Conservation (phyloP, 1,140 invertebrate genomes). For the Temnothorax nylanderi region DNA sequence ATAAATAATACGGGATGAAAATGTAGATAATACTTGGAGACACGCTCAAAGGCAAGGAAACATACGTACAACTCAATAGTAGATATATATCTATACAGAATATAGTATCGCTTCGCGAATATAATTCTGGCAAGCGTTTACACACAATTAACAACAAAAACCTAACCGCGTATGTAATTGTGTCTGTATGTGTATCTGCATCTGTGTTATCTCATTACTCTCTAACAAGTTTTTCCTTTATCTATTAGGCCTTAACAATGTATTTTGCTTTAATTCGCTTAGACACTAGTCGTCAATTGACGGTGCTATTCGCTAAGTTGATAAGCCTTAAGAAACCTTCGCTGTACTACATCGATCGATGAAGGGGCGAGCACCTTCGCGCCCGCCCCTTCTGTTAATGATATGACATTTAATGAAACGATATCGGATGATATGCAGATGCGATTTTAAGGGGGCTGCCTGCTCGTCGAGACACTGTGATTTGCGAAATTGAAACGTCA, state of each 20-base stretch:
- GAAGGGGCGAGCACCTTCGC: slow-evolving; percentile 15
- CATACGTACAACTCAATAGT: slow-evolving; percentile 66
- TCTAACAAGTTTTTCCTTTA: slow-evolving; percentile 73
- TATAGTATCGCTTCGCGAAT: slow-evolving; percentile 77
- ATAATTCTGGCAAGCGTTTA: slow-evolving; percentile 78
- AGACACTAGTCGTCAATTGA: slow-evolving; percentile 76
- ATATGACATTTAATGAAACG: slow-evolving; percentile 81
- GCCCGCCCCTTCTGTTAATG: slow-evolving; percentile 66
- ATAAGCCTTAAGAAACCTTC: slow-evolving; percentile 75
- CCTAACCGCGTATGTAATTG: slow-evolving; percentile 40
- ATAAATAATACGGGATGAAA: background rate
- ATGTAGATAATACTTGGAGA: background rate
- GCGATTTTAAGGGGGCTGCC: slow-evolving; percentile 68
- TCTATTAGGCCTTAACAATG: slow-evolving; percentile 81
- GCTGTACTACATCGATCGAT: slow-evolving; percentile 73
- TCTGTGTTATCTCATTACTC: slow-evolving; percentile 42
- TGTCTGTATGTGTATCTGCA: slow-evolving; percentile 9
- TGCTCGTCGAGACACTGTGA: slow-evolving; percentile 60
- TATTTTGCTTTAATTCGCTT: slow-evolving; percentile 77
- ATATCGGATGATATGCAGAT: slow-evolving; percentile 80
- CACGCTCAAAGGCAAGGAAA: slow-evolving; percentile 72
- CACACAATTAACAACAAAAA: slow-evolving; percentile 67
- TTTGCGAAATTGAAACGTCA: background rate
- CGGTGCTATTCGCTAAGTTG: slow-evolving; percentile 65
- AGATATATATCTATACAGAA: slow-evolving; percentile 66